Evolutionary conservation across 2,113 vertebrate species (phyloP).

Genomic region (Carassius auratus): DNA sequence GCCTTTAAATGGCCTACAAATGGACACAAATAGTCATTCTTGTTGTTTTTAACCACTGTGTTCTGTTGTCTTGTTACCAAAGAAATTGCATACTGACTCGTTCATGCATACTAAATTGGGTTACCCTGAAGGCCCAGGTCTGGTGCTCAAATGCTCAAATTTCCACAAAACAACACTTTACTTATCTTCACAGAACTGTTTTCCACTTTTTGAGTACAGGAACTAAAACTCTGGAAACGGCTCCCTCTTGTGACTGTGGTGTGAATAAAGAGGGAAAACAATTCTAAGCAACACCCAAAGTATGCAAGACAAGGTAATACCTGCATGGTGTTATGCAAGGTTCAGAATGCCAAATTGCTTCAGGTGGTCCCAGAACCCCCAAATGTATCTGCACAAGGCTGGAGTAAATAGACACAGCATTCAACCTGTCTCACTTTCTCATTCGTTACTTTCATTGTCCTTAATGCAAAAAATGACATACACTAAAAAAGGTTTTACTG

Average conservation of each 20-base stretch:
- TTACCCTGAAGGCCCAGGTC: background rate
- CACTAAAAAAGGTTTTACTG: background rate
- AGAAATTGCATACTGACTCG: background rate
- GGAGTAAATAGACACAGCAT: background rate
- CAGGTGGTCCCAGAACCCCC: slow-evolving; percentile 19
- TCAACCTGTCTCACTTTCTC: background rate
- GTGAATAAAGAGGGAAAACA: background rate
- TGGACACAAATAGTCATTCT: background rate
- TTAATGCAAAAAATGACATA: background rate
- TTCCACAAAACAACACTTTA: background rate
- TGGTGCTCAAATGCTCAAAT: background rate
- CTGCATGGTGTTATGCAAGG: background rate
- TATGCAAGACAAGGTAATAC: slow-evolving; percentile 56
- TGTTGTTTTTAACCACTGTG: background rate
- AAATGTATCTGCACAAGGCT: background rate
- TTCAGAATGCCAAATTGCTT: slow-evolving; percentile 9
- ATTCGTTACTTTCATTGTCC: slow-evolving; percentile 2
- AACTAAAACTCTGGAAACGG: background rate
- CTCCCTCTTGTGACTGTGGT: background rate
- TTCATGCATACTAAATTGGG: background rate
- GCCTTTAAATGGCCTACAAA: background rate
- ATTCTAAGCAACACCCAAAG: too few species aligned
- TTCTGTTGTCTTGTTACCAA: background rate
- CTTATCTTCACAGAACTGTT: background rate
- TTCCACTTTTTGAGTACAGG: background rate